Base-by-base conservation (phyloP, 2,113 vertebrate species). In the Myiozetetes cayanensis region DNA sequence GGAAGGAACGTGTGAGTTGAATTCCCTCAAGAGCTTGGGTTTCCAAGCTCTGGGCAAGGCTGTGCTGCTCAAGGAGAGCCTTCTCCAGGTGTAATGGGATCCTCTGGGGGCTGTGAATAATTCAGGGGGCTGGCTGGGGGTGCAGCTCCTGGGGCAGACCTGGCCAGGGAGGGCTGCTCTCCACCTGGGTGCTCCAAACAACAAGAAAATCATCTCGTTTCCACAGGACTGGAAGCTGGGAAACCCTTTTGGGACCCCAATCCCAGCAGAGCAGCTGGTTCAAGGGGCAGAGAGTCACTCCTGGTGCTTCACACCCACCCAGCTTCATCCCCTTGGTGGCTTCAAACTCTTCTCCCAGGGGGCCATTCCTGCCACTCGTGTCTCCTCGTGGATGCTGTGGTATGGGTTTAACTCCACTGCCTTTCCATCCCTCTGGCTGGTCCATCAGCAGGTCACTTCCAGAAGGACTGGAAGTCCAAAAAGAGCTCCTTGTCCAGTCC, bases 21-120 rank as follows among this genome's bases (percentile, higher is more conserved):
- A 63, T 53, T 93, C 85, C 84, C 91, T 76, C 3, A 1, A 35
- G 66, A 23, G 72, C 77, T 94, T 87, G 77, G 44, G 58, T 91
- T 95, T 82, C 89, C 41, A 14, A 70, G 55, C 50, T 33, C 55
- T 12, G 63, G 46, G 46, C 37, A 27, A 23, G 43, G 58, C 71
- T 70, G 35, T 66, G 87, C 56, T 76, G 82, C 87, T 94, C 81
- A 85, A 91, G 90, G 85, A 95, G 96, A 90, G 50, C 92, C 87
- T 88, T 83, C 55, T 84, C 71, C 81, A 41, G 5, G 49, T 1
- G 30, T 65, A 93, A 95, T 0, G 3, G 82, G 82, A 93, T 91
- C 87, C 85, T 77, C n/a, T 4, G 3, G 46, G 76, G 59, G 55
- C 4, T 0, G 31, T 61, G 53, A 92, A 87, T 91, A 78, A 91